These are phyloP conservation scores for Cirrhinus molitorella DNA, from an alignment of 2,797 vertebrate genomes.

Conservation along the genomic window DNA sequence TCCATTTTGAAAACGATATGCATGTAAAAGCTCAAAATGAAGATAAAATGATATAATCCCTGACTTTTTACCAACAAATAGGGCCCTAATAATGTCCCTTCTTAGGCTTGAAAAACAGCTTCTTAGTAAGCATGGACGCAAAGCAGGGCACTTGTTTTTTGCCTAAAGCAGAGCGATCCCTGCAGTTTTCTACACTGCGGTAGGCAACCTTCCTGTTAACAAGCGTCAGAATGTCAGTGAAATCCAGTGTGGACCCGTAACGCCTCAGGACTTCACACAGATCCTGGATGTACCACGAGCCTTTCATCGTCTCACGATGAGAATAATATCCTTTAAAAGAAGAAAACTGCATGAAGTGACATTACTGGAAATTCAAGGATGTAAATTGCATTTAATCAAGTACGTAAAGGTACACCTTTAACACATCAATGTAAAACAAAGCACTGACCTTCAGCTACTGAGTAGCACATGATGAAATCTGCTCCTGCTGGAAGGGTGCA, in stretches of 20 bases:
- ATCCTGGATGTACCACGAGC: slow-evolving; percentile 98
- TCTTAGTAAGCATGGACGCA: slow-evolving; percentile 97
- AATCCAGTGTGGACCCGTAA: slow-evolving; percentile 84
- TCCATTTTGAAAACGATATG: background rate
- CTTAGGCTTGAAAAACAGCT: slow-evolving; percentile 89
- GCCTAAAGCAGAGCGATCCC: slow-evolving; percentile 78
- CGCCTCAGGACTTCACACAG: slow-evolving; percentile 83
- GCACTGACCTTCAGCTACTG: slow-evolving; percentile 82
- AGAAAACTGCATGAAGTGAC: background rate
- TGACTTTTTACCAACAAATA: background rate
- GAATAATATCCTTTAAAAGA: slow-evolving; percentile 88
- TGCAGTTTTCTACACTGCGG: slow-evolving; percentile 78
- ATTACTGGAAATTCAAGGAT: background rate
- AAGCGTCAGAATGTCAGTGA: slow-evolving; percentile 91
- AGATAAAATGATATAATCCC: background rate
- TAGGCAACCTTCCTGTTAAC: slow-evolving; percentile 93
- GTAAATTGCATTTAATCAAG: background rate
- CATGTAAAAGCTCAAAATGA: background rate
- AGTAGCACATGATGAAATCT: slow-evolving; percentile 88
- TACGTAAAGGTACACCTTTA: background rate
- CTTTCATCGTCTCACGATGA: slow-evolving; percentile 87
- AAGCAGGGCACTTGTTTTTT: slow-evolving; percentile 99
- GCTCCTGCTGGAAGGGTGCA: slow-evolving; percentile 83
- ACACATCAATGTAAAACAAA: background rate
- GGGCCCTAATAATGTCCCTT: slow-evolving; percentile 43